Evolutionary conservation across 92 coral and sea anemone species (phyloP).

Genomic region (Metridium senile): DNA sequence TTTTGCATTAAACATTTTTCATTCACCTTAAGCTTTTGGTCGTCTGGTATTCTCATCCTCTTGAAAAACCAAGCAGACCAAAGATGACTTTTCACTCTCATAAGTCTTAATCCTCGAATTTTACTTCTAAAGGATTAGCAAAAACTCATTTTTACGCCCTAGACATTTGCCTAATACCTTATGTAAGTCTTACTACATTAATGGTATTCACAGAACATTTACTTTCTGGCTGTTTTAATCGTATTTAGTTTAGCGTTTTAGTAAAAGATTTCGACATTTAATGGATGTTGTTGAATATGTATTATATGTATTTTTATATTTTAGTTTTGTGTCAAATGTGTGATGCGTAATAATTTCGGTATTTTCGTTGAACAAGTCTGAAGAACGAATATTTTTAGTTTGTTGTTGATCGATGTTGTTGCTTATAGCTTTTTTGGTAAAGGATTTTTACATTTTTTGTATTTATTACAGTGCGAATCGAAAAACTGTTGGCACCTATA

Average conservation of each 20-base stretch:
- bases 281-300: not conserved
- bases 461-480: too few relatives aligned
- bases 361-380: not conserved
- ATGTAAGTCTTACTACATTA: too few relatives aligned
- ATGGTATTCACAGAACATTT: too few relatives aligned
- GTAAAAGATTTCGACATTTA: not conserved
- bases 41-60: not conserved
- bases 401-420: not conserved
- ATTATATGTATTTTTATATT: too few relatives aligned
- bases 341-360: not conserved
- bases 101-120: not conserved
- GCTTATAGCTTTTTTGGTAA: too few relatives aligned
- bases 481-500: not conserved
- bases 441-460: too few relatives aligned
- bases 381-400: too few relatives aligned
- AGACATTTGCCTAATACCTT: not conserved
- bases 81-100: not conserved
- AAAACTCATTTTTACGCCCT: not conserved
- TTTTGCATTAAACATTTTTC: not conserved
- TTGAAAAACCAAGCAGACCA: not conserved
- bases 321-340: not conserved
- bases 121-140: not conserved
- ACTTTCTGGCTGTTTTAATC: not conserved
- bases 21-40: not conserved
- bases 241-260: not conserved